Conservation (phyloP, 2,888 invertebrate species). For the Leptura quadrifasciata region DNA sequence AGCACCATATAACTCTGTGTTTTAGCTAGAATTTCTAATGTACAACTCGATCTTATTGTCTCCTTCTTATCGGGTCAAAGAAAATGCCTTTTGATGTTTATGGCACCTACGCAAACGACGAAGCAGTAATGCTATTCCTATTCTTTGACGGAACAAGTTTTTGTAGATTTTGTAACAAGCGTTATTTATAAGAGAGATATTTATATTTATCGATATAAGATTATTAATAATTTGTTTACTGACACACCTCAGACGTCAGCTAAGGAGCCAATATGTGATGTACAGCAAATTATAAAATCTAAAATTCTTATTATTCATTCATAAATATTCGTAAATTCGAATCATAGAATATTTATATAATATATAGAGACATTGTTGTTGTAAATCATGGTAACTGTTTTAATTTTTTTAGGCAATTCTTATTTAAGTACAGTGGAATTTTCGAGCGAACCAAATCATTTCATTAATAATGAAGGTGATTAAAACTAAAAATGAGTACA, state of each 20-base stretch:
- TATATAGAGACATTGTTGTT: neutral
- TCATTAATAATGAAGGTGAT: too few relatives aligned
- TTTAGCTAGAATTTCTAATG: slow-evolving; percentile 42
- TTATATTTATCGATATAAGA: slow-evolving; percentile 9
- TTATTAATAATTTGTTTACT: slow-evolving; percentile 7
- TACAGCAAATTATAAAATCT: neutral
- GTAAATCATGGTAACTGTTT: neutral
- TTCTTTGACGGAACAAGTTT: slow-evolving; percentile 15
- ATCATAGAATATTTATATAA: neutral
- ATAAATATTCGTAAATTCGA: neutral
- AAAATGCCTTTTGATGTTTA: slow-evolving; percentile 44
- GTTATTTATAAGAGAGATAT: neutral
- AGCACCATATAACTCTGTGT: slow-evolving; percentile 45
- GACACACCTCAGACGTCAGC: neutral
- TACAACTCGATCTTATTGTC: slow-evolving; percentile 39
- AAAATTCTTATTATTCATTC: neutral
- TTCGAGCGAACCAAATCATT: too few relatives aligned
- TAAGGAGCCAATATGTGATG: neutral
- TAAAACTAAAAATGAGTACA: too few relatives aligned
- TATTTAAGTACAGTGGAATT: too few relatives aligned
- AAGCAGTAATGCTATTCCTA: slow-evolving; percentile 14
- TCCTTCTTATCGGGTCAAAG: slow-evolving; percentile 41
- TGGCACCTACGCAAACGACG: slow-evolving; percentile 33
- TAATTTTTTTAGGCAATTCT: too few relatives aligned
- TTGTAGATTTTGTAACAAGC: slow-evolving; percentile 16